A percentile compares a stretch with the other conserved stretches of the same genome.
Evolutionary conservation across 2,888 invertebrate genomes (phyloP).

Genomic region (Melanchra persicariae): DNA sequence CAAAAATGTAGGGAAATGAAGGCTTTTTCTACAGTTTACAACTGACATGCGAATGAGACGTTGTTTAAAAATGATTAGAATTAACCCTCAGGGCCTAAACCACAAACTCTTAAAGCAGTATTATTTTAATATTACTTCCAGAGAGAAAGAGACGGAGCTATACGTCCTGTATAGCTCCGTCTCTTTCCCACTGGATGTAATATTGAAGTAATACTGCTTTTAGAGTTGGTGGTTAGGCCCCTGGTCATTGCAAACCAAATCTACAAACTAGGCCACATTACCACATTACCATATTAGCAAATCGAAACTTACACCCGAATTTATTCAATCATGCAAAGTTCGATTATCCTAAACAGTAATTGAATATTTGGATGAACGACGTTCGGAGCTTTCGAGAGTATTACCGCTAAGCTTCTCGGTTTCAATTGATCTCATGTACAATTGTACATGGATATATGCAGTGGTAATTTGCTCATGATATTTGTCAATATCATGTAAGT

Average conservation of each 20-base stretch:
- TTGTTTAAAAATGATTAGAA: too few species aligned
- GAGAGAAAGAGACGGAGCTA: too few species aligned
- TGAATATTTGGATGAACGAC: constrained; percentile 18
- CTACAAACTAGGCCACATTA: background rate
- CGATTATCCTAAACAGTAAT: constrained; percentile 36
- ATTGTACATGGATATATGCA: constrained; percentile 3
- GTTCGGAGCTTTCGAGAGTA: constrained; percentile 2
- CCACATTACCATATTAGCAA: background rate
- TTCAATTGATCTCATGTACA: constrained; percentile 8
- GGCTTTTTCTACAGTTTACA: too few species aligned
- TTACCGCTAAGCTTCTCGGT: constrained; percentile 20
- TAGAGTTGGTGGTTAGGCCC: too few species aligned
- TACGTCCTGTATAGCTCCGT: too few species aligned
- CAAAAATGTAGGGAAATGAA: too few species aligned
- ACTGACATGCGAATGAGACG: too few species aligned
- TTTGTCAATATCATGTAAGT: background rate
- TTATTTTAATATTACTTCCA: too few species aligned
- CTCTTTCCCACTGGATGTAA: too few species aligned
- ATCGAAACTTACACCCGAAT: constrained; percentile 7
- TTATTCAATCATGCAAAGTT: constrained; percentile 24
- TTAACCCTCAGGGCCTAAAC: too few species aligned
- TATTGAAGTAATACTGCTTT: too few species aligned
- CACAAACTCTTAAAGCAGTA: too few species aligned
- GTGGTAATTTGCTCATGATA: background rate
- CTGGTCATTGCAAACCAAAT: background rate